Evolutionary conservation across 53 echinoderm and acorn worm species (phyloP).

Genomic region (Apostichopus leukothele): DNA sequence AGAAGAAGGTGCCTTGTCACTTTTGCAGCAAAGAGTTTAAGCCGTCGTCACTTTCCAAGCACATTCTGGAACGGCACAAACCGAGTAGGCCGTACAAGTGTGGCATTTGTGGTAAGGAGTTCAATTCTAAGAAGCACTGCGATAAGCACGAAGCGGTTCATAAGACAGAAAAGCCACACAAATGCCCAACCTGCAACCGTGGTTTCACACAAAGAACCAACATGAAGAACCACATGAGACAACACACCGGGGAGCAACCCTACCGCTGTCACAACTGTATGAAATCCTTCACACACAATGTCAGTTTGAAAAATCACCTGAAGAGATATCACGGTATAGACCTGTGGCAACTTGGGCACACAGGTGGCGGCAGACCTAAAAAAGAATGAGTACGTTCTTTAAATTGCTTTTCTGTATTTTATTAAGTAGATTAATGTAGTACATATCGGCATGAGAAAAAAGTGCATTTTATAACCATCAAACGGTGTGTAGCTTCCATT

Average conservation of each 20-base stretch:
- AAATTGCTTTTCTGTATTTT: not conserved
- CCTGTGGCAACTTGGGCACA: slow-evolving; percentile 64
- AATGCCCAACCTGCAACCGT: slow-evolving; percentile 78
- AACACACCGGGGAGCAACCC: slow-evolving; percentile 88
- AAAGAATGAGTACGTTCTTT: slow-evolving; percentile 3
- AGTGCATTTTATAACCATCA: no score
- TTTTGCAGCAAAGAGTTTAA: slow-evolving; percentile 35
- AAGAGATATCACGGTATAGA: slow-evolving; percentile 89
- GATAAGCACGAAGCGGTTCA: slow-evolving; percentile 69
- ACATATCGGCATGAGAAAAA: no score
- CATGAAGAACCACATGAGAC: slow-evolving; percentile 78
- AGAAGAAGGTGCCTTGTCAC: slow-evolving; percentile 32
- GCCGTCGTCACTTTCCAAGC: slow-evolving; percentile 39
- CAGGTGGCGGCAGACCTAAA: slow-evolving; percentile 52
- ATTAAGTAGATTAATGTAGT: no score
- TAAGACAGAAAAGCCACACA: slow-evolving; percentile 71
- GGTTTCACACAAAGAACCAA: slow-evolving; percentile 87
- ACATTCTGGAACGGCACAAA: slow-evolving; percentile 50
- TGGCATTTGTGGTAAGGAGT: slow-evolving; percentile 66
- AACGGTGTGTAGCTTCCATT: no score
- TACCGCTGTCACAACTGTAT: slow-evolving; percentile 76
- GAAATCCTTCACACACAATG: slow-evolving; percentile 87
- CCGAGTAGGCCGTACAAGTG: slow-evolving; percentile 52
- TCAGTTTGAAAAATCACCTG: slow-evolving; percentile 90
- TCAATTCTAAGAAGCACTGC: slow-evolving; percentile 59